Base-by-base conservation (phyloP, 2,888 invertebrate genomes). In the Drosophila formosana region DNA sequence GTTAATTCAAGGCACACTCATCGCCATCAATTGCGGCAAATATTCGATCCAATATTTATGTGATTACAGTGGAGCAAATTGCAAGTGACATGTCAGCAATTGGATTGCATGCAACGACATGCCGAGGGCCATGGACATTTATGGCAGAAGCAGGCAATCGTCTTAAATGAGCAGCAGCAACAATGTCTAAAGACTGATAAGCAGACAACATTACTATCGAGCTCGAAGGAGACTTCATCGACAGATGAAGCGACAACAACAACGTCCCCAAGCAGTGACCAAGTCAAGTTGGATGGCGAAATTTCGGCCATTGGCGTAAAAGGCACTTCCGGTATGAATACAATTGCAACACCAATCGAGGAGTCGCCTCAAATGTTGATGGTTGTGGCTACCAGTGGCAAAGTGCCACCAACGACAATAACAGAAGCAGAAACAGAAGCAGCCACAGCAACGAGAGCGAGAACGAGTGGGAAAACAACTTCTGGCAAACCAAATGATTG, bases 31-130 rank as follows among this genome's bases (percentile, higher is more conserved):
- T 11, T 26, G 11, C 11, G 0, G 23, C 37, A n/a, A 3, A 8
- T 26, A 9, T 7, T 30, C 11, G 37, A n/a, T 45, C 7, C 3
- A 13, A 56, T 39, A 18, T 26, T 41, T 25, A 41, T 66, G 64
- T 75, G 64, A 70, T 79, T 80, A 65, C 80, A 92, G 92, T 92
- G 92, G 92, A 92, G 91, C 77, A 92, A 92, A 88, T 89, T 92
- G 83, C 90, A 92, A 86, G 88, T 90, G 80, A 92, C 92, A 74
- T 91, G 92, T 70, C 92, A 92, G 84, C 92, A 92, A 90, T 89
- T 92, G 82, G 91, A 92, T 87, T 92, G 92, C 79, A 92, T 92
- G 91, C 91, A 92, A 75, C 91, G 91, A 43, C 92, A 92, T 83
- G 92, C 92, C 76, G 92, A 92, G 81, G 92, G 92, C 69, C 92